A percentile compares a stretch with the other conserved stretches of the same genome.
Evolutionary conservation across 2,888 invertebrate genomes (phyloP).

Genomic region (Macaria notata): DNA sequence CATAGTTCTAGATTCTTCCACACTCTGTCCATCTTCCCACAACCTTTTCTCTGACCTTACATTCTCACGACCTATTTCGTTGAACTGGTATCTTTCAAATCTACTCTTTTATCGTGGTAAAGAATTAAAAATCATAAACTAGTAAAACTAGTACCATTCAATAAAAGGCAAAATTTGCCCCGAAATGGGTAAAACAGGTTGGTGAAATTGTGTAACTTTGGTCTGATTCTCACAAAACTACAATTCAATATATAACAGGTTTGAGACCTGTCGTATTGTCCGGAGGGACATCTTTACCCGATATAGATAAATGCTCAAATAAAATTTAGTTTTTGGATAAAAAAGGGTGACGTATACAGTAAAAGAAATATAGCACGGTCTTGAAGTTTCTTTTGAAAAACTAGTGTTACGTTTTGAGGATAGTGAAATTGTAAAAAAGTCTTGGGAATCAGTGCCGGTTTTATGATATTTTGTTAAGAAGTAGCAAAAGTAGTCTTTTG

Average conservation of each 20-base stretch:
- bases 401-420: constrained; percentile 6
- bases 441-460: constrained; percentile 3
- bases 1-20: too few species aligned
- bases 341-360: constrained; percentile 18
- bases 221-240: constrained; percentile 52
- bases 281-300: constrained; percentile 40
- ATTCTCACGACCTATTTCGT: constrained; percentile 47
- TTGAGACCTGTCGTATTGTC: constrained; percentile 53
- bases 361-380: not conserved
- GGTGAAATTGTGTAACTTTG: constrained; percentile 41
- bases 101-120: constrained; percentile 20
- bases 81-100: constrained; percentile 38
- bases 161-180: constrained; percentile 15
- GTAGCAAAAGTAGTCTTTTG: too few species aligned
- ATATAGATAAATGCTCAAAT: constrained; percentile 38
- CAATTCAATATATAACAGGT: constrained; percentile 25
- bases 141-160: constrained; percentile 31
- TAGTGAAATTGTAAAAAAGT: not conserved
- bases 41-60: constrained; percentile 4
- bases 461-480: not conserved
- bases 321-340: constrained; percentile 23
- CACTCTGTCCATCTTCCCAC: constrained; percentile 5
- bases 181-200: constrained; percentile 48
- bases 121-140: constrained; percentile 41
- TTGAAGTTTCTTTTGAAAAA: constrained; percentile 8